phyloP scores from a whole-genome alignment of 2,797 vertebrate species.

The Clarias fuscus region DNA sequence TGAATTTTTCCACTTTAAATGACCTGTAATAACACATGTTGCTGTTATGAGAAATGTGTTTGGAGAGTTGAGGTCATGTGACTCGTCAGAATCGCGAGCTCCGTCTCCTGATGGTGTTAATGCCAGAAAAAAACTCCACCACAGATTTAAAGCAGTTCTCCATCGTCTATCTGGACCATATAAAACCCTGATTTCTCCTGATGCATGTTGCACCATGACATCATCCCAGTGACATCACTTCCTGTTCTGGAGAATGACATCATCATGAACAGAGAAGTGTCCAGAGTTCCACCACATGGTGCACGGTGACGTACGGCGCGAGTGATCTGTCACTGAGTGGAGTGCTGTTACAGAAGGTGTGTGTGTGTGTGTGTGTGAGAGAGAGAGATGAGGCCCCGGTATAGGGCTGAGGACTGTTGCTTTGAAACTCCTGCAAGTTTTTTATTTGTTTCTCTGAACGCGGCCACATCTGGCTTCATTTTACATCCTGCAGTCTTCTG shows the following conservation, averaged over 20 bases:
- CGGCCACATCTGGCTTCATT: conserved; percentile 52
- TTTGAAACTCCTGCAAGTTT: conserved; percentile 44
- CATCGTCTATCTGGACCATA: neutral
- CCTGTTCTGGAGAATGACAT: neutral
- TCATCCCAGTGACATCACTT: conserved; percentile 5
- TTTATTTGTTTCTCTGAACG: conserved; percentile 29
- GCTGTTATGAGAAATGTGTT: neutral
- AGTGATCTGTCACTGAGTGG: too few species aligned
- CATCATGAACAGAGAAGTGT: neutral
- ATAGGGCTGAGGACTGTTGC: neutral
- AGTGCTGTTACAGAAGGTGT: conserved; percentile 15
- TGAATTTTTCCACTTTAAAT: too few species aligned
- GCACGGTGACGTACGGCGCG: neutral
- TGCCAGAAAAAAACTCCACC: neutral
- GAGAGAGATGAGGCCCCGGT: neutral
- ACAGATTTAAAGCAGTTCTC: neutral
- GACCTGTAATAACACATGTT: too few species aligned
- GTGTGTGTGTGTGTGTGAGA: neutral
- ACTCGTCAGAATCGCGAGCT: neutral
- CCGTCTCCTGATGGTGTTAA: neutral
- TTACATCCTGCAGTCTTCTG: conserved; percentile 42
- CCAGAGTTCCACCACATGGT: neutral
- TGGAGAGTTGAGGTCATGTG: neutral
- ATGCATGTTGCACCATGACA: neutral
- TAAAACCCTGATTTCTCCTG: neutral